Base-by-base conservation (phyloP, 2,797 vertebrate genomes). In the Chelmon rostratus region DNA sequence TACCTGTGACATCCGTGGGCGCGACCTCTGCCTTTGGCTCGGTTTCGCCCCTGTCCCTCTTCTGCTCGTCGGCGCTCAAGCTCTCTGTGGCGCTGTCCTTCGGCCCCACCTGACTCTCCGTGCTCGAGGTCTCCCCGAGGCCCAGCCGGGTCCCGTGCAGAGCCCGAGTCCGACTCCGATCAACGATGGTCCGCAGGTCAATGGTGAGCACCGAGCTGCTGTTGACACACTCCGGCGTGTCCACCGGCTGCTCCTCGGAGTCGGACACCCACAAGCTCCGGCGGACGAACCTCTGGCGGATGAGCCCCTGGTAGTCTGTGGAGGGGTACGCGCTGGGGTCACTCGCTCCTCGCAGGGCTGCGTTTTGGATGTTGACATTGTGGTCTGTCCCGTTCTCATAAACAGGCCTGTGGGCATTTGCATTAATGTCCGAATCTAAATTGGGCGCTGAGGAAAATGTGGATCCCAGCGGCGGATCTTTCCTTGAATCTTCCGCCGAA, bases 231-330 rank as follows among this genome's bases (percentile, higher is more conserved):
- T 97, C 97, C 53, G 93, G 78, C 3, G 95, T 81, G 78, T 98
- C 97, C 79, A 94, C 90, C 8, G 92, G 82, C 65, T 94, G 96
- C 47, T 98, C 98, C 91, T 98, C 98, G 67, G 96, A 93, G 86
- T 99, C 98, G 2, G 98, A 97, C 82, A 98, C 95, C 95, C 98
- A 97, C 85, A 98, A 90, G 73, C 95, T 98, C 87, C 97, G 92
- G 68, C 98, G 96, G 89, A 98, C 94, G 86, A 99, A 99, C 79
- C 98, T 96, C 91, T 96, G 97, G 58, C 96, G 96, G 73, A 96
- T 93, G 50, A 94, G 86, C 46, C 93, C 94, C 65, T 93, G 92
- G 84, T 96, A 96, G 73, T 96, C 95, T 12, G 92, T 90, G 76
- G 91, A 90, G 12, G 94, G 94, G 49, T 93, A 94, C 0, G 87